These are phyloP conservation scores for Camponotus vicinus DNA, from an alignment of 1,140 invertebrate species.

Conservation along the genomic window DNA sequence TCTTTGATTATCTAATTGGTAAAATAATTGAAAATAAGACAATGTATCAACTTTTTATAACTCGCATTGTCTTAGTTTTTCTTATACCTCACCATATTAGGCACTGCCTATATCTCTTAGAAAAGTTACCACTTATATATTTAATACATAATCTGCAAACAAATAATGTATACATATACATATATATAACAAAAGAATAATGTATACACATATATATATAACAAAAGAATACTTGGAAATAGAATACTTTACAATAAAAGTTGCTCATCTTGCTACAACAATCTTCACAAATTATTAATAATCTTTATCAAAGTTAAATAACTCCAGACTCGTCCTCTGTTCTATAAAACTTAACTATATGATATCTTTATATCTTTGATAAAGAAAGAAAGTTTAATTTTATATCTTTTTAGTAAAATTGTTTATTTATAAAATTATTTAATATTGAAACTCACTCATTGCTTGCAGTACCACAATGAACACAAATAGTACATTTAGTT, in stretches of 20 bases:
- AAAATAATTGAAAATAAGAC: no score
- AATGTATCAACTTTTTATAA: background rate
- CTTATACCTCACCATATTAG: slow-evolving; percentile 62
- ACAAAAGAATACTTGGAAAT: slow-evolving; percentile 7
- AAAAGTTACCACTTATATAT: slow-evolving; percentile 51
- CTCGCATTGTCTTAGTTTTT: background rate
- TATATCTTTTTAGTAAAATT: background rate
- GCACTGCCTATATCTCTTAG: slow-evolving; percentile 64
- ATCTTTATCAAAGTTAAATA: background rate
- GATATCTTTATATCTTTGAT: background rate
- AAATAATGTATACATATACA: slow-evolving; percentile 33
- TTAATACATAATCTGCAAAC: slow-evolving; percentile 27
- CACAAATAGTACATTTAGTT: background rate
- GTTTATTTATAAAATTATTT: background rate
- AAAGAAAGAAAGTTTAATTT: background rate
- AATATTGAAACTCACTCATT: background rate
- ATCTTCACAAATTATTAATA: background rate
- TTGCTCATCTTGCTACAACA: slow-evolving; percentile 10
- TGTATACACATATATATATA: background rate
- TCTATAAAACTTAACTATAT: background rate
- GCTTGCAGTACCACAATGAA: background rate
- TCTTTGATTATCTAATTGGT: background rate
- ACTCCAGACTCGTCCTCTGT: background rate
- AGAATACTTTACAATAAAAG: slow-evolving; percentile 33
- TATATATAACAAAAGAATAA: no score